Conservation (phyloP, 1,140 invertebrate genomes). For the Aporrectodea caliginosa region DNA sequence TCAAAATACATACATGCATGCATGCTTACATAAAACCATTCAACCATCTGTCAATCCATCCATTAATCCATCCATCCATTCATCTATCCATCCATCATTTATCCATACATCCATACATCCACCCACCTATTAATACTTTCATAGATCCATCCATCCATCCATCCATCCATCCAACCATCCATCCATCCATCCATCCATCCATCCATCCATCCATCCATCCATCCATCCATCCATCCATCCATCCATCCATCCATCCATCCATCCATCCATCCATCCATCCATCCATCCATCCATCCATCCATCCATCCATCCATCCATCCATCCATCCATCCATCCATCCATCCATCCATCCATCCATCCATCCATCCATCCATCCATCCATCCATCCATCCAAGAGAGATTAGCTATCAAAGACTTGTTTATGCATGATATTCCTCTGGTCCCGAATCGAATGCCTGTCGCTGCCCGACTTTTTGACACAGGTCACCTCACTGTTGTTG, state of each 20-base stretch:
- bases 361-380: conserved; percentile 4
- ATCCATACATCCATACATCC: background rate
- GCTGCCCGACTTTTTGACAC: no score
- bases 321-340: conserved; percentile 12
- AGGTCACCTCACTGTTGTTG: no score
- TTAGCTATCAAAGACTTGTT: no score
- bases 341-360: conserved; percentile 10
- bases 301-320: conserved; percentile 12
- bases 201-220: conserved; percentile 11
- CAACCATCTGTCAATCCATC: background rate
- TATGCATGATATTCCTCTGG: no score
- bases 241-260: conserved; percentile 7
- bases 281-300: conserved; percentile 17
- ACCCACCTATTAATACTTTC: background rate
- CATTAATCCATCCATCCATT: background rate
- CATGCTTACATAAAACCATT: no score
- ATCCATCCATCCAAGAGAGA: conserved; percentile 8
- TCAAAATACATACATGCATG: no score
- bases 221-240: conserved; percentile 8
- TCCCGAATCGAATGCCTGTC: no score
- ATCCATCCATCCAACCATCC: background rate
- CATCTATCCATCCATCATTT: background rate
- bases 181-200: conserved; percentile 11
- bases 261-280: background rate
- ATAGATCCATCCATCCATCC: background rate